Evolutionary conservation across 2,888 invertebrate species (phyloP), one percentile per base, ranked within the genome.

Genomic region (Melipona bicolor): DNA sequence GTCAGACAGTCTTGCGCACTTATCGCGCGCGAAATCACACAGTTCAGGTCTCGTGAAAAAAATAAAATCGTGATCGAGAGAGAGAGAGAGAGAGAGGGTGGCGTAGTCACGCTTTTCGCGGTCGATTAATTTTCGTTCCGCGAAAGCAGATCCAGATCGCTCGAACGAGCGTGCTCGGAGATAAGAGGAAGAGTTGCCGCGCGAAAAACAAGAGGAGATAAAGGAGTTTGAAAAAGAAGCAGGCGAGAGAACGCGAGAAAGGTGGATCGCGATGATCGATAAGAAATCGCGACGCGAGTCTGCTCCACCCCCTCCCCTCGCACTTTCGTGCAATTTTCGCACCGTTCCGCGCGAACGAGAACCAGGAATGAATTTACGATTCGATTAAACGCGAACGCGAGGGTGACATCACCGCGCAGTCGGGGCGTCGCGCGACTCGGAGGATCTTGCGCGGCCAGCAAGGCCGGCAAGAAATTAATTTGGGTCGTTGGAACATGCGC

Each of bases 341-440:
- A 85, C 81, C 85, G 87, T 86, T 89, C 85, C 86, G 84, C 87
- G 88, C 85, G 91, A 89, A 85, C 87, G 89, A 80, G 81, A 84
- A 74, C 85, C 86, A 85, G 86, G 83, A 88, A 89, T 87, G 89
- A 88, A 91, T 91, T 90, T 88, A 88, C 89, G 89, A 90, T 88
- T 91, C 90, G 90, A 91, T 91, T 91, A 90, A 91, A 90, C 87
- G 86, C 50, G 87, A 84, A 82, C 79, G 72, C 77, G 81, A 59
- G 61, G 67, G n/a, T 79, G 72, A 83, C 78, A 83, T 80, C 86
- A n/a, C 32, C 65, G 32, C 21, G 19, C 32, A 11, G 15, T n/a
- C n/a, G 65, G 15, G 21, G 15, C n/a, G 75, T 68, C 61, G 49
- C 50, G 56, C 61, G 68, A 67, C 52, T 56, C 69, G 61, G 68